phyloP scores from a whole-genome alignment of 2,113 vertebrate genomes.

The Osmerus eperlanus region DNA sequence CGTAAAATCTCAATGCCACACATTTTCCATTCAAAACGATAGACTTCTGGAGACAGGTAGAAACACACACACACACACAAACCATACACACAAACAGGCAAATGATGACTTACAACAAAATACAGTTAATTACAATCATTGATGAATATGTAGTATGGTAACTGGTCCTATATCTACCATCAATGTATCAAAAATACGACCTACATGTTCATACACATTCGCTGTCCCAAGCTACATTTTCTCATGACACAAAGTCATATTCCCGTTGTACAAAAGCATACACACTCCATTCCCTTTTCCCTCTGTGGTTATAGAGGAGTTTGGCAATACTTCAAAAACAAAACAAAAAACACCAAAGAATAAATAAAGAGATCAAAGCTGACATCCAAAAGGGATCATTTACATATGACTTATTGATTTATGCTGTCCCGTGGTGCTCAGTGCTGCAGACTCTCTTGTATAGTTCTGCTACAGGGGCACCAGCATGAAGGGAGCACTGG shows the following conservation, averaged over 20 bases:
- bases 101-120: conserved; percentile 7
- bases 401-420: conserved; percentile 14
- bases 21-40: not conserved
- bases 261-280: not conserved
- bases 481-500: not conserved
- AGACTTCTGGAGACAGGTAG: no score
- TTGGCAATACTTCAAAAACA: not conserved
- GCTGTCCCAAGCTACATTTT: conserved; percentile 9
- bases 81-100: conserved; percentile 20
- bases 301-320: conserved; percentile 17
- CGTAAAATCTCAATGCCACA: conserved; percentile 19
- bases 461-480: not conserved
- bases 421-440: conserved; percentile 12
- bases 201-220: conserved; percentile 4
- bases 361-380: conserved; percentile 34
- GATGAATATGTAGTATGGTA: conserved; percentile 15
- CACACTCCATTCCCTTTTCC: not conserved
- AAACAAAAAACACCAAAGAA: conserved; percentile 13
- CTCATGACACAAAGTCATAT: conserved; percentile 2
- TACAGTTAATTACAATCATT: conserved; percentile 10
- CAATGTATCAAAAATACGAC: conserved; percentile 13
- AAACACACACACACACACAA: conserved; percentile 8
- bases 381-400: not conserved
- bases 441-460: not conserved
- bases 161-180: conserved; percentile 15